These are phyloP conservation scores for Urocyon cinereoargenteus DNA, from an alignment of 2,797 vertebrate species.

Conservation along the genomic window DNA sequence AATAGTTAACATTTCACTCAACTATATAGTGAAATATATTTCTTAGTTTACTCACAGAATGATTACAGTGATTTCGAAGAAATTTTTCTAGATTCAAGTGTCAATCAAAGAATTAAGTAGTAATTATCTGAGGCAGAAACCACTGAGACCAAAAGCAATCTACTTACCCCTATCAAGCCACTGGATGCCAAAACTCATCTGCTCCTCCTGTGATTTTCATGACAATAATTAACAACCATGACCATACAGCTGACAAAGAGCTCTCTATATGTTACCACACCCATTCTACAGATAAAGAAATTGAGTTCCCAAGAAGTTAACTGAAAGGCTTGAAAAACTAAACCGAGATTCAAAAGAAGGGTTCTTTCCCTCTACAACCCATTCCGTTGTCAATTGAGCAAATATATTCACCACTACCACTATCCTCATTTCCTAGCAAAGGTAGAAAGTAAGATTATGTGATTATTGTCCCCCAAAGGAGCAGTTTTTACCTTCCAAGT, in stretches of 20 bases:
- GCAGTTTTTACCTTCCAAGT: neutral
- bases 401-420: neutral
- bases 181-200: conserved; percentile 53
- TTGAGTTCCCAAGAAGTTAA: conserved; percentile 32
- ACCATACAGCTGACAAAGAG: neutral
- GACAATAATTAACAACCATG: conserved; percentile 60
- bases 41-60: conserved; percentile 59
- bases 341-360: neutral
- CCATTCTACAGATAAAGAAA: conserved; percentile 43
- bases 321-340: neutral
- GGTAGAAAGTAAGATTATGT: neutral
- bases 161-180: conserved; percentile 57
- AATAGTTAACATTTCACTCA: conserved; percentile 74
- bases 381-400: neutral
- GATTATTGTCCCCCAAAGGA: neutral
- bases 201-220: conserved; percentile 38
- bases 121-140: conserved; percentile 66
- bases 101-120: conserved; percentile 63
- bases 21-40: conserved; percentile 67
- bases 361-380: conserved; percentile 5
- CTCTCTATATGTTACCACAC: neutral
- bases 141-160: conserved; percentile 62
- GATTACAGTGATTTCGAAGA: conserved; percentile 69
- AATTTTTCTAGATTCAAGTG: conserved; percentile 61
- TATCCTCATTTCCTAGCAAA: neutral